phyloP scores from a whole-genome alignment of 2,888 invertebrate species.

The Myathropa florea region DNA sequence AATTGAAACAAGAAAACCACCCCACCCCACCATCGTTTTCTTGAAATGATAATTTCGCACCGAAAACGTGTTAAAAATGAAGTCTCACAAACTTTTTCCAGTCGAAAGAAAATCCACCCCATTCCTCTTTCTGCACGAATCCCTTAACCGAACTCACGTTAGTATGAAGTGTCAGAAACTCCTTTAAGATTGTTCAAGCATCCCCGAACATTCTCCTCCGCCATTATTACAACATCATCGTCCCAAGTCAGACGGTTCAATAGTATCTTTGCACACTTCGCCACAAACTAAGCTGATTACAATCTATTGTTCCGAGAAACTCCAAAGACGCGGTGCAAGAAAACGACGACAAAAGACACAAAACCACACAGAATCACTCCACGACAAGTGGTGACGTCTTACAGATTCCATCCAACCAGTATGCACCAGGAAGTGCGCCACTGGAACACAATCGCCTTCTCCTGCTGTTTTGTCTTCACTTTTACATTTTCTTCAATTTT shows the following conservation, averaged over 20 bases:
- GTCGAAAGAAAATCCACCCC: no score
- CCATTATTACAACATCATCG: neutral
- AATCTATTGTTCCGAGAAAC: neutral
- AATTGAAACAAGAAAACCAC: no score
- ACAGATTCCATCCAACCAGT: neutral
- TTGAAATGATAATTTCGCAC: no score
- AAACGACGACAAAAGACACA: neutral
- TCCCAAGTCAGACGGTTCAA: neutral
- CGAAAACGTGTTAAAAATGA: no score
- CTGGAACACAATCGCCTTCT: neutral
- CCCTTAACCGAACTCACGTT: neutral
- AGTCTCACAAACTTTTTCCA: no score
- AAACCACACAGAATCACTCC: neutral
- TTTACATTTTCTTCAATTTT: neutral
- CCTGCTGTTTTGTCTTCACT: neutral
- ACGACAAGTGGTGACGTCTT: slow-evolving; percentile 13
- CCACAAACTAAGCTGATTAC: neutral
- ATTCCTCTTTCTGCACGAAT: no score
- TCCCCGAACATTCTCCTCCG: neutral
- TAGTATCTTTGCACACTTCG: neutral
- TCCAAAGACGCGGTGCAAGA: neutral
- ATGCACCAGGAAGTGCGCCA: neutral
- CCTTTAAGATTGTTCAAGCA: neutral
- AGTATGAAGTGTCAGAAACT: neutral
- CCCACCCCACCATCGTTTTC: no score